Conservation (phyloP, 1,140 invertebrate genomes). For the Asbolus verrucosus region DNA sequence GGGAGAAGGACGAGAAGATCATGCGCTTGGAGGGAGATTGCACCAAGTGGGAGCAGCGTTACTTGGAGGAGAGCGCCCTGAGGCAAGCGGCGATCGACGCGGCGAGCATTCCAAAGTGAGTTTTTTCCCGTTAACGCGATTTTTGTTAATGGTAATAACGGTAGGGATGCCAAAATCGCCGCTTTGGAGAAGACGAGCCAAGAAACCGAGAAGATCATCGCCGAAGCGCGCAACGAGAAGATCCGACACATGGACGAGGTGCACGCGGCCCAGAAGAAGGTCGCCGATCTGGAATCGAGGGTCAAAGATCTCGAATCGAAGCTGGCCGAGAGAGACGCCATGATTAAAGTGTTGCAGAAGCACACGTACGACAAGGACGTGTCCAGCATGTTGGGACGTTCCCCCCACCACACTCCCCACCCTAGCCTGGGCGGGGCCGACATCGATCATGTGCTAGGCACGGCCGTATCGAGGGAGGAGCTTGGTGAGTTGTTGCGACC, state of each 20-base stretch:
- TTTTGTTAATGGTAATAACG: constrained; percentile 28
- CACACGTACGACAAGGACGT: constrained; percentile 78
- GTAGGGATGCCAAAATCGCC: constrained; percentile 86
- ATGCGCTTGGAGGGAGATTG: constrained; percentile 86
- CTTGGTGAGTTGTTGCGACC: constrained; percentile 61
- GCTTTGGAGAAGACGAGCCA: constrained; percentile 87
- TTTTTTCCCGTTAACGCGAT: constrained; percentile 33
- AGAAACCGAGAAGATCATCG: constrained; percentile 88
- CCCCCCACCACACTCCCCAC: constrained; percentile 70
- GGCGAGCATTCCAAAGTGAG: constrained; percentile 85
- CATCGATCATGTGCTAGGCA: constrained; percentile 64
- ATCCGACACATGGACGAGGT: constrained; percentile 89
- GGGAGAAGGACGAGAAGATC: constrained; percentile 84
- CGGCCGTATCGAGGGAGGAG: constrained; percentile 66
- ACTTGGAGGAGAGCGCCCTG: constrained; percentile 86
- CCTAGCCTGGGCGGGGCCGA: constrained; percentile 65
- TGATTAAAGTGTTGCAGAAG: constrained; percentile 90
- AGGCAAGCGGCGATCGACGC: constrained; percentile 87
- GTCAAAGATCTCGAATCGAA: constrained; percentile 90
- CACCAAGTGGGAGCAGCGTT: constrained; percentile 89
- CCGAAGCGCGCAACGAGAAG: constrained; percentile 87
- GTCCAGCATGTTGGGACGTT: constrained; percentile 67
- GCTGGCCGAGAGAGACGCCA: constrained; percentile 88
- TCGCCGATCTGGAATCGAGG: constrained; percentile 84
- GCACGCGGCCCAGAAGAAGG: constrained; percentile 84